These are phyloP conservation scores for Hozukius guyotensis DNA, from an alignment of 2,797 vertebrate species.

Conservation along the genomic window DNA sequence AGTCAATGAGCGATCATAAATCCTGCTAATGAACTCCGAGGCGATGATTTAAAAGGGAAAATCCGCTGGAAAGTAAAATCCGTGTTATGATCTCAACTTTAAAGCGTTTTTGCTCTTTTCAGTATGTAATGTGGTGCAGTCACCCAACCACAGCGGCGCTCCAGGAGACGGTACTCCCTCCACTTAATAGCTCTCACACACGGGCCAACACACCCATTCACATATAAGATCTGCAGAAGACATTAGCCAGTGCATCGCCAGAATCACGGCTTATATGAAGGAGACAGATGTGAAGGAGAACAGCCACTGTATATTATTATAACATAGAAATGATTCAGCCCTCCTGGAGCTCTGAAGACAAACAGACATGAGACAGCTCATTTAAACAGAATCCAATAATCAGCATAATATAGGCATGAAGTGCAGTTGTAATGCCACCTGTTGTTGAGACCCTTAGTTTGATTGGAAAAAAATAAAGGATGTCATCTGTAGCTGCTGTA, in stretches of 20 bases:
- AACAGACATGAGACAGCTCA: neutral
- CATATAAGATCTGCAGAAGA: conserved; percentile 61
- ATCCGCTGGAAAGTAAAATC: conserved; percentile 42
- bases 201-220: conserved; percentile 41
- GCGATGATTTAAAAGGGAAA: conserved; percentile 61
- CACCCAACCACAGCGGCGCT: conserved; percentile 51
- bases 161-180: conserved; percentile 46
- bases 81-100: conserved; percentile 49
- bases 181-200: conserved; percentile 47
- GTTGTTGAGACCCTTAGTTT: neutral
- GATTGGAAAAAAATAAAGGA: neutral
- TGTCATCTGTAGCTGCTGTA: too few species aligned
- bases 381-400: conserved; percentile 9
- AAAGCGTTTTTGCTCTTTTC: conserved; percentile 39
- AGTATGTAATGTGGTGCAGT: conserved; percentile 46
- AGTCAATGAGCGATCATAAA: conserved; percentile 39
- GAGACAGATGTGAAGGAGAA: conserved; percentile 35
- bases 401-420: neutral
- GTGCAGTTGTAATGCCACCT: neutral
- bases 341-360: conserved; percentile 9
- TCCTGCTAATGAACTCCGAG: conserved; percentile 51
- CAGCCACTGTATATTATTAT: conserved; percentile 1
- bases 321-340: neutral
- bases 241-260: conserved; percentile 47
- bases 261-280: conserved; percentile 13